Percentiles rank a stretch among this genome's conserved stretches.
Evolutionary conservation across 1,140 invertebrate genomes (phyloP).

Genomic region (Drosophila setifemur): DNA sequence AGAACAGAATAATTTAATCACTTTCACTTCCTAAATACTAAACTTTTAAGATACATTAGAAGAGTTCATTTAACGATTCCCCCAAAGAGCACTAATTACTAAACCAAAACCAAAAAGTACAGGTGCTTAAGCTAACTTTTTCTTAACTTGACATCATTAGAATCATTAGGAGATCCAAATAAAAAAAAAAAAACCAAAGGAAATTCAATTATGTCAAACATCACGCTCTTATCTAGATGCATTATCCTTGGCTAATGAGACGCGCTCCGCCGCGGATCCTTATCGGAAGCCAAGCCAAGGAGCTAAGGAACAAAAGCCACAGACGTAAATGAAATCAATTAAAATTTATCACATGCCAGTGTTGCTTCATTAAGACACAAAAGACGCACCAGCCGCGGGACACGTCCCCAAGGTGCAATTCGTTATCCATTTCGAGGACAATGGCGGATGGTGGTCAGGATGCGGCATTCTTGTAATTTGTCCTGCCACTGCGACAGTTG

Average conservation of each 20-base stretch:
- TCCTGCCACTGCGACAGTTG: conserved; percentile 45
- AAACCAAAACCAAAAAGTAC: background rate
- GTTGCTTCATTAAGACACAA: conserved; percentile 67
- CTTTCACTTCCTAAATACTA: too few species aligned
- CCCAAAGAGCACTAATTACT: background rate
- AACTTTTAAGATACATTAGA: too few species aligned
- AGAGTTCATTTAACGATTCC: background rate
- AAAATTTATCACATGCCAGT: conserved; percentile 74
- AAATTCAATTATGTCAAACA: conserved; percentile 76
- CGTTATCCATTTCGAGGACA: conserved; percentile 72
- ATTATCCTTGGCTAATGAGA: conserved; percentile 71
- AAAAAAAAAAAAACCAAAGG: conserved; percentile 57
- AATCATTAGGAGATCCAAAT: conserved; percentile 17
- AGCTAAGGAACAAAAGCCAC: conserved; percentile 11
- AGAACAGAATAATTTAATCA: too few species aligned
- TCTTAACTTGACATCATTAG: conserved; percentile 19
- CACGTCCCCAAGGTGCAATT: conserved; percentile 71
- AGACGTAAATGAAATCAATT: conserved; percentile 72
- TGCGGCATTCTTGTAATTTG: conserved; percentile 74
- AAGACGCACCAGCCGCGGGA: conserved; percentile 12
- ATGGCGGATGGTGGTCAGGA: conserved; percentile 74
- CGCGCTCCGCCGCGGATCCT: conserved; percentile 32
- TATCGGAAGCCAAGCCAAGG: conserved; percentile 26
- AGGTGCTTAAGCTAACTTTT: background rate
- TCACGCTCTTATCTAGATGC: conserved; percentile 61